Evolutionary conservation across 2,113 vertebrate species (phyloP).

Genomic region (Hippoglossus stenolepis): DNA sequence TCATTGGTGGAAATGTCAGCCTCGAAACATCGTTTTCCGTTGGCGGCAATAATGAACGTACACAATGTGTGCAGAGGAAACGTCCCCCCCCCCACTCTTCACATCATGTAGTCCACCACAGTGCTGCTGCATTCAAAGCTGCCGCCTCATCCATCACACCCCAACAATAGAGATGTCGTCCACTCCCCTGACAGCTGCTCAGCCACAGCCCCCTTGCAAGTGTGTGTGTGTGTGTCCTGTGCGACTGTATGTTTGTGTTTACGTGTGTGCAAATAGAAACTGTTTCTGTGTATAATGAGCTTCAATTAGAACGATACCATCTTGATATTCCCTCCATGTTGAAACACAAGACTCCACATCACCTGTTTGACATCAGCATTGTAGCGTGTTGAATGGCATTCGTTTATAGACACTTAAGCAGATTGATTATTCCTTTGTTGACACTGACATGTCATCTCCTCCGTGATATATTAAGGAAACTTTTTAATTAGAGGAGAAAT

Average conservation of each 20-base stretch:
- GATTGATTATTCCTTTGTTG: slow-evolving; percentile 62
- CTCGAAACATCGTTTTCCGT: slow-evolving; percentile 26
- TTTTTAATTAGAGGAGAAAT: slow-evolving; percentile 60
- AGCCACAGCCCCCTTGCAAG: slow-evolving; percentile 10
- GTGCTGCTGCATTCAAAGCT: slow-evolving; percentile 35
- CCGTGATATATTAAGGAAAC: slow-evolving; percentile 24
- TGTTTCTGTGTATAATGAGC: slow-evolving; percentile 15
- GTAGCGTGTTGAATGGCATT: slow-evolving; percentile 19
- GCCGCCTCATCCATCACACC: slow-evolving; percentile 69
- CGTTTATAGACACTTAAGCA: slow-evolving; percentile 24
- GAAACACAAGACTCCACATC: slow-evolving; percentile 14
- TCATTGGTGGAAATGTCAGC: neutral
- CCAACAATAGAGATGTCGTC: slow-evolving; percentile 69
- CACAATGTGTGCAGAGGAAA: slow-evolving; percentile 32
- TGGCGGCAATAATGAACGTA: slow-evolving; percentile 42
- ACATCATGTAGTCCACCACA: slow-evolving; percentile 30
- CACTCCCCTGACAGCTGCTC: slow-evolving; percentile 69
- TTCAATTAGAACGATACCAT: neutral
- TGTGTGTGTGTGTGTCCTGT: neutral
- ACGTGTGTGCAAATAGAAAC: neutral
- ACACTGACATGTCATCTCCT: slow-evolving; percentile 40
- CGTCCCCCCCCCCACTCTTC: neutral
- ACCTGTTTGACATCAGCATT: slow-evolving; percentile 30
- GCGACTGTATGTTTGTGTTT: slow-evolving; percentile 32
- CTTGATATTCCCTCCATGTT: neutral